Evolutionary conservation across 2,888 invertebrate genomes (phyloP).

Genomic region (Globia sparganii): DNA sequence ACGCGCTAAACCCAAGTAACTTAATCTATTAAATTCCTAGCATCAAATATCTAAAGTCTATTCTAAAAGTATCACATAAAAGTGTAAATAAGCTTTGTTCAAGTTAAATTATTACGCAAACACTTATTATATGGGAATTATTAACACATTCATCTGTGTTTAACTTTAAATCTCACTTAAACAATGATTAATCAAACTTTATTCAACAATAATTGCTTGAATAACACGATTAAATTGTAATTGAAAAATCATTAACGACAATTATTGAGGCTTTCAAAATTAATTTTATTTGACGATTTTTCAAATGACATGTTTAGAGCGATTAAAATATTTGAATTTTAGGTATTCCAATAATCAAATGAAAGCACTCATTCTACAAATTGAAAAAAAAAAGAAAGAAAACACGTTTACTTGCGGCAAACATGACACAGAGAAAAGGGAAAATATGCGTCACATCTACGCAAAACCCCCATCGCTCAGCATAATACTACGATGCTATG

Average conservation of each 20-base stretch:
- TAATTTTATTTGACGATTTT: too few relatives aligned
- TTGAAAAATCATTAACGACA: not conserved
- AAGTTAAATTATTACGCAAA: not conserved
- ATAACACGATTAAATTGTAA: not conserved
- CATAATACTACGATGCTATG: not conserved
- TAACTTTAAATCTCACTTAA: not conserved
- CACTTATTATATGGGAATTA: too few relatives aligned
- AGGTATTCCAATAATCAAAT: too few relatives aligned
- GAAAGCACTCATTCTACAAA: too few relatives aligned
- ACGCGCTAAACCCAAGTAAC: not conserved
- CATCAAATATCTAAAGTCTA: not conserved
- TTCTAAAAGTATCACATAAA: not conserved
- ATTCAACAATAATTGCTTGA: not conserved
- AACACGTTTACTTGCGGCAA: too few relatives aligned
- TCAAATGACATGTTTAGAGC: too few relatives aligned
- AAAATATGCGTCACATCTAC: not conserved
- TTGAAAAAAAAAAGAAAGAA: too few relatives aligned
- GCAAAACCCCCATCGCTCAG: not conserved
- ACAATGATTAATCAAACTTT: not conserved
- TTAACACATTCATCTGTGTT: not conserved
- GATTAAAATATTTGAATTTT: too few relatives aligned
- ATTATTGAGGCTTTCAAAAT: not conserved
- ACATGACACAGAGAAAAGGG: not conserved
- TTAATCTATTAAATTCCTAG: slow-evolving; percentile 1
- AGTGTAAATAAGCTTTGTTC: not conserved